Evolutionary conservation across 1,140 invertebrate species (phyloP).

Genomic region (Pachyrhynchus sulphureomaculatus): DNA sequence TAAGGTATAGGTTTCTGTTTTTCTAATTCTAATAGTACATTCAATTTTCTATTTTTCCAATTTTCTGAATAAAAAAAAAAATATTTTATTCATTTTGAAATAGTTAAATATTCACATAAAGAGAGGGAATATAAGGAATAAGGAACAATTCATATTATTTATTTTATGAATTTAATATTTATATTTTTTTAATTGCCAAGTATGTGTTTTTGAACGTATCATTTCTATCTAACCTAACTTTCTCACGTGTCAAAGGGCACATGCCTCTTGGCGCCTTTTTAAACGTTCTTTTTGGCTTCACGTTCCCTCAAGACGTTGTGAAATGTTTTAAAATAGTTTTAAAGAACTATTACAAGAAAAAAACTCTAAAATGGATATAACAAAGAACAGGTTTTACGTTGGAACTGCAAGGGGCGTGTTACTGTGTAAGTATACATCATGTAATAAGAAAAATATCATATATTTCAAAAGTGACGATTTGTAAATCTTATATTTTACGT

Average conservation of each 20-base stretch:
- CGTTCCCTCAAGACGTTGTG: background rate
- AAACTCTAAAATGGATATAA: slow-evolving; percentile 31
- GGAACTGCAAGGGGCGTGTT: slow-evolving; percentile 41
- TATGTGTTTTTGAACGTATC: too few species aligned
- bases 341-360: background rate
- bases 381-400: slow-evolving; percentile 36
- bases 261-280: background rate
- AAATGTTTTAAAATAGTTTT: background rate
- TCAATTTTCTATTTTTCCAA: too few species aligned
- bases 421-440: slow-evolving; percentile 34
- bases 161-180: too few species aligned
- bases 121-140: too few species aligned
- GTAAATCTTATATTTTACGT: background rate
- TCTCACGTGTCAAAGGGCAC: background rate
- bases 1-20: too few species aligned
- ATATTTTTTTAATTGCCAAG: too few species aligned
- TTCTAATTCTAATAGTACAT: too few species aligned
- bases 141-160: too few species aligned
- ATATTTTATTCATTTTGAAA: too few species aligned
- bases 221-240: background rate
- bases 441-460: background rate
- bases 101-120: too few species aligned
- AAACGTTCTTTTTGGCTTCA: background rate
- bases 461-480: background rate
- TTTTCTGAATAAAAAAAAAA: too few species aligned